These are phyloP conservation scores for Rhegmatorhina hoffmannsi DNA, from an alignment of 2,113 vertebrate genomes.

Conservation along the genomic window DNA sequence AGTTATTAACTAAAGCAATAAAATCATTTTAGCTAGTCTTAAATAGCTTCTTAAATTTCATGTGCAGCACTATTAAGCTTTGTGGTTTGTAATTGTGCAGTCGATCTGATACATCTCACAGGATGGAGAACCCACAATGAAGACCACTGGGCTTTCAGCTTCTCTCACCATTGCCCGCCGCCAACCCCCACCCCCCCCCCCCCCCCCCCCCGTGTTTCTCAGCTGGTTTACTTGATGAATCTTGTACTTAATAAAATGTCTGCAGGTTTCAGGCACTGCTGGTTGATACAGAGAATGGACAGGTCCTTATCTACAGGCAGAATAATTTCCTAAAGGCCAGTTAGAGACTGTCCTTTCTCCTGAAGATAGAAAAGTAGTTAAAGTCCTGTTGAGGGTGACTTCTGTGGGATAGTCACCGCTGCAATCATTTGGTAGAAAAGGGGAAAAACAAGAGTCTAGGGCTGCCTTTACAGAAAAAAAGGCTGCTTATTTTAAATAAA, in stretches of 20 bases:
- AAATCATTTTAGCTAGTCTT: background rate
- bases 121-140: rapidly evolving
- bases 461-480: background rate
- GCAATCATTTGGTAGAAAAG: background rate
- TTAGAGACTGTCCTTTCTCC: background rate
- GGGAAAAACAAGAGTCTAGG: background rate
- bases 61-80: background rate
- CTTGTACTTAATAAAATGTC: background rate
- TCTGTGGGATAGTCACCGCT: background rate
- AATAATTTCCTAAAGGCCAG: background rate
- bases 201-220: background rate
- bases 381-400: background rate
- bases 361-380: background rate
- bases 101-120: rapidly evolving
- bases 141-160: background rate
- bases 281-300: background rate
- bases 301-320: background rate
- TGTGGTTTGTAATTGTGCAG: background rate
- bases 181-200: too few relatives aligned
- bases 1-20: background rate
- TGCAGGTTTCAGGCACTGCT: background rate
- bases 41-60: background rate
- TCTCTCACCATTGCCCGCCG: background rate
- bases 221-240: background rate
- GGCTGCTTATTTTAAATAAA: background rate